Base-by-base conservation (phyloP, 1,140 invertebrate genomes). In the Paralvinella palmiformis region DNA sequence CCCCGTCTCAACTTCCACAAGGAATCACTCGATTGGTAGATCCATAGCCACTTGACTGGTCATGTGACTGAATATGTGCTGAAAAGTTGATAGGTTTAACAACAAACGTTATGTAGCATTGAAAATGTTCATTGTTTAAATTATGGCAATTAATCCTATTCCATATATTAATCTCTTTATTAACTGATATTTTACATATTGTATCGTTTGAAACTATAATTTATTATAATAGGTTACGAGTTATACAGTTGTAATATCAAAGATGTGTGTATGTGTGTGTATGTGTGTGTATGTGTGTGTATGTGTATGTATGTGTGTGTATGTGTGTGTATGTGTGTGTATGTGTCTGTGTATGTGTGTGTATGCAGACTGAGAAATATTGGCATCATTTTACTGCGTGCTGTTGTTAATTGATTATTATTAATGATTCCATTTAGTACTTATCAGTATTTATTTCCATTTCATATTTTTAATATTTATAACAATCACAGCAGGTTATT, bases 1-100 rank as follows among this genome's bases (percentile, higher is more conserved):
- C 86, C 86, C 0, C 70, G 71, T 44, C 67, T 83, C 22, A 73
- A 69, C 31, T 78, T 80, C 65, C 72, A 73, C 44, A 76, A 78
- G 64, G 73, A 81, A 0, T 69, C 62, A 0, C 27, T 79, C 20
- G 78, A 82, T 0, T 83, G 79, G 79, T 82, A 64, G 67, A n/a
- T 27, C 24, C 20, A 20, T 27, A 29, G 32, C 27, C n/a, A 59
- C 5, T 22, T 2, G 13, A 35, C 29, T 6, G 13, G 20, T 20
- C 7, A 10, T 5, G 3, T 29, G 3, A 20, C 7, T 32, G 5
- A 32, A 22, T 6, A 58, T 32, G 5, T 10, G 24, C 56, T 15
- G 32, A 58, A 58, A 7, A 7, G 32, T 32, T 35, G 13, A 27
- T 33, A 10, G 6, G 22, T 6, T 32, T 58, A 13, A 32, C 7